A percentile compares a stretch with the other conserved stretches of the same genome.
phyloP scores from a whole-genome alignment of 2,113 vertebrate genomes.

The Phylloscopus whistleri region DNA sequence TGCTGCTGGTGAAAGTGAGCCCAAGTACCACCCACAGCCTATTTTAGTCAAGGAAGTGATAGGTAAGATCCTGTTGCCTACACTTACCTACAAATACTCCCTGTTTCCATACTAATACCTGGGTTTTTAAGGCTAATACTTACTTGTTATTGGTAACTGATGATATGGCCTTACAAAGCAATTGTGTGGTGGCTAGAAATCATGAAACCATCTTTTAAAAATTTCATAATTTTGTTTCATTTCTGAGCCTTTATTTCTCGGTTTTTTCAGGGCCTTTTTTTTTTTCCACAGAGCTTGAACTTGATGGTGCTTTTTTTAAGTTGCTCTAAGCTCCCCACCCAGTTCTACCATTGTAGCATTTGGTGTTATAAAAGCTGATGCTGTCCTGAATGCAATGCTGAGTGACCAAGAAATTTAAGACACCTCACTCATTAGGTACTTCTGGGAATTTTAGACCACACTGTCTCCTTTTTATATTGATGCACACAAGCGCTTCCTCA shows the following conservation, averaged over 20 bases:
- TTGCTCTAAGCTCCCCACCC: not conserved
- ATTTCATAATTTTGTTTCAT: not conserved
- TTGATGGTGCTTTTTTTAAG: not conserved
- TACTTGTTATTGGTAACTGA: not conserved
- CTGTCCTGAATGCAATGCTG: not conserved
- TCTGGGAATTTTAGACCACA: not conserved
- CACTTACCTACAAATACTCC: not conserved
- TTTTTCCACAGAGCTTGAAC: not conserved
- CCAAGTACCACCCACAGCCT: slow-evolving; percentile 84
- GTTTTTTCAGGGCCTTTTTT: not conserved
- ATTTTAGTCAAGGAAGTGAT: slow-evolving; percentile 93
- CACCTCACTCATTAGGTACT: not conserved
- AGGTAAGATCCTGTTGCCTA: slow-evolving; percentile 74
- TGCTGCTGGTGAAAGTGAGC: slow-evolving; percentile 85
- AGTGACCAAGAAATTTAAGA: not conserved
- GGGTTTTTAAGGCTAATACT: not conserved
- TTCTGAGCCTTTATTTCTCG: not conserved
- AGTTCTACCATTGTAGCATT: not conserved
- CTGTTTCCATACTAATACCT: not conserved
- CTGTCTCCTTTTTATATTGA: not conserved
- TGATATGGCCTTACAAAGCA: not conserved
- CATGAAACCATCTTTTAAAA: not conserved
- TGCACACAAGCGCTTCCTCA: not conserved
- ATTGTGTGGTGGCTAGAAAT: not conserved
- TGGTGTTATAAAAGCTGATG: not conserved